phyloP scores from a whole-genome alignment of 2,797 vertebrate genomes.

The Rhynchonycteris naso region DNA sequence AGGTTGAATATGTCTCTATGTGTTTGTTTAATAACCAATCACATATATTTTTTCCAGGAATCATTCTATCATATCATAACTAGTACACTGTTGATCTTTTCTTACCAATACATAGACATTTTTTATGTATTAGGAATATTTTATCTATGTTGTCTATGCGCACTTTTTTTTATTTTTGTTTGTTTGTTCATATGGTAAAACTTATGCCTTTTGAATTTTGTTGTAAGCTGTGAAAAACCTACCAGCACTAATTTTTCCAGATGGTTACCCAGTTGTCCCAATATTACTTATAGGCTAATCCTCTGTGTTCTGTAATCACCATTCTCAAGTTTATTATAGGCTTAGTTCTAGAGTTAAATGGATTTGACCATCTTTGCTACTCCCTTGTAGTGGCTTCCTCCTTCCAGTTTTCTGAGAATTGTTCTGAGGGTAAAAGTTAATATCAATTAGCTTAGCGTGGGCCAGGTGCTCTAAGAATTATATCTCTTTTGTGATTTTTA shows the following conservation, averaged over 20 bases:
- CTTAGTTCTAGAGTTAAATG: background rate
- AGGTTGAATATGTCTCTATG: background rate
- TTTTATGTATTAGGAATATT: background rate
- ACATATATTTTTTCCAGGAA: background rate
- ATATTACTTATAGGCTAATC: slow-evolving; percentile 31
- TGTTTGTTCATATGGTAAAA: slow-evolving; percentile 29
- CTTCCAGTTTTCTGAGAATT: background rate
- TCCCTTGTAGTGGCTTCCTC: background rate
- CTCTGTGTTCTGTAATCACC: slow-evolving; percentile 23
- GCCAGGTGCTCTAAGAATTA: background rate
- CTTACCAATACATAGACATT: background rate
- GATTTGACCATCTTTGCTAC: background rate
- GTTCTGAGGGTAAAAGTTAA: slow-evolving; percentile 26
- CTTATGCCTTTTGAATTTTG: background rate
- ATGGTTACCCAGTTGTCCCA: slow-evolving; percentile 35
- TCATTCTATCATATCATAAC: background rate
- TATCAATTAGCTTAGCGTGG: background rate
- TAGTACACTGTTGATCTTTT: background rate
- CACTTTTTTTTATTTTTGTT: background rate
- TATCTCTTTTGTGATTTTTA: background rate
- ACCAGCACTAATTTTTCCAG: slow-evolving; percentile 27
- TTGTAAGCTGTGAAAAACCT: slow-evolving; percentile 5
- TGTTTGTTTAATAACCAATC: background rate
- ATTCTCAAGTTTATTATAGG: background rate
- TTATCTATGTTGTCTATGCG: background rate